Base-by-base conservation (phyloP, 2,888 invertebrate genomes). In the Chrysina gloriosa region DNA sequence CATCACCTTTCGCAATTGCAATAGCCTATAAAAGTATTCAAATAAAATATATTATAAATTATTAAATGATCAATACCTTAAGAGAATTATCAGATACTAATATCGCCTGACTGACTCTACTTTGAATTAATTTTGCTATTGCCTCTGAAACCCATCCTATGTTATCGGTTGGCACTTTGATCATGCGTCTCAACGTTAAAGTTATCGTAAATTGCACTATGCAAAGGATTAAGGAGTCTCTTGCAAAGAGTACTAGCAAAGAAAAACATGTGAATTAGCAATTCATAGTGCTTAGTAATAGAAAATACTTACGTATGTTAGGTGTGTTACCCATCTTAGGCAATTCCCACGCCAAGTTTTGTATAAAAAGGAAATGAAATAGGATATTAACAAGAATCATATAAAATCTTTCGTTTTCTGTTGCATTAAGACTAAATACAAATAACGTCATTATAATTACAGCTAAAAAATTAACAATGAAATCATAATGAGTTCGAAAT, bases 271-370 rank as follows among this genome's bases (percentile, higher is more conserved):
- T 45, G 9, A 34, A n/a, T 0, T 7, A 19, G n/a, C 21, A 2
- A 14, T 1, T 6, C 11, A 25, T 11, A 19, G 4, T 2, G 9
- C 11, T 1, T 36, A 3, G 1, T 6, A 19, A 48, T 29, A 19
- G 16, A n/a, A 3, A 7, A 19, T 63, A 78, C 82, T 81, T 80
- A 87, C 87, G 69, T 73, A 90, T 83, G 63, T 87, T 84, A 0
- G 90, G 90, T 21, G 87, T 84, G 11, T 85, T 85, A 0, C 89
- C 89, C 76, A 87, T 87, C 69, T 85, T 84, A 1, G 90, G 90
- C 25, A 90, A 80, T 67, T 85, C 82, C 81, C 86, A 88, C n/a
- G 87, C 85, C n/a, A 90, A 80, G 77, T 88, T 86, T 39, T 87
- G 86, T 1, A 90, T 79, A 75, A 86, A 87, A 14, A 86, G 77